Base-by-base conservation (phyloP, 2,797 vertebrate genomes). In the Paedocypris micromegethes region DNA sequence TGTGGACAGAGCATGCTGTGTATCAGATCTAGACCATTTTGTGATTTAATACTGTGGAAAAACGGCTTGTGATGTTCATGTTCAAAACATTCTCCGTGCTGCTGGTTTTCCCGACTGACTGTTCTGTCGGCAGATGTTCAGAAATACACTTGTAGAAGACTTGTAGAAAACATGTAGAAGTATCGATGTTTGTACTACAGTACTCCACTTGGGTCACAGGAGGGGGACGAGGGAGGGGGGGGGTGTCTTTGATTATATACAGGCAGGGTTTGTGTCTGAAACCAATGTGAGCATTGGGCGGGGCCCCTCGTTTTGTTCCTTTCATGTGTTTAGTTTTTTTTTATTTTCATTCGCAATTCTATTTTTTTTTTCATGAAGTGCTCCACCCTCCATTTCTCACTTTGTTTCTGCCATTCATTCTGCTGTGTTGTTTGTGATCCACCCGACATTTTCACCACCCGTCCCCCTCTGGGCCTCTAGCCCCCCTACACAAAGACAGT, bases 401-500 rank as follows among this genome's bases (percentile, higher is more conserved):
- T 48, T 70, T 59, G 43, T 51, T 46, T 69, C 41, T 52, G 56
- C 74, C 42, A 67, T 71, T 64, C 5, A 64, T 74, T 54, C 61
- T 52, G 42, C 37, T 56, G 9, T 38, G 4, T 42, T 64, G 42
- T 72, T 3, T 52, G 57, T 68, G 38, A 37, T 51, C 46, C 47
- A 2, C 6, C 8, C 47, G 68, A 57, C 67, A 68, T 50, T 55
- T 39, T 8, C 38, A 8, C 48, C 48, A 6, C 50, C 49, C 42
- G 44, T 7, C 38, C 50, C 38, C 51, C 39, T 9, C 50, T 44
- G 37, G 2, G 47, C 43, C 48, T 72, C 74, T 84, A 85, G 82
- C 77, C 62, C 59, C 76, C 71, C 75, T 79, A 76, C 89, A 89
- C 71, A 87, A 81, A 85, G 67, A 68, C 80, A 71, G 9, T 43